These are phyloP conservation scores for Papilio glaucus DNA, from an alignment of 1,140 invertebrate genomes.

Conservation along the genomic window DNA sequence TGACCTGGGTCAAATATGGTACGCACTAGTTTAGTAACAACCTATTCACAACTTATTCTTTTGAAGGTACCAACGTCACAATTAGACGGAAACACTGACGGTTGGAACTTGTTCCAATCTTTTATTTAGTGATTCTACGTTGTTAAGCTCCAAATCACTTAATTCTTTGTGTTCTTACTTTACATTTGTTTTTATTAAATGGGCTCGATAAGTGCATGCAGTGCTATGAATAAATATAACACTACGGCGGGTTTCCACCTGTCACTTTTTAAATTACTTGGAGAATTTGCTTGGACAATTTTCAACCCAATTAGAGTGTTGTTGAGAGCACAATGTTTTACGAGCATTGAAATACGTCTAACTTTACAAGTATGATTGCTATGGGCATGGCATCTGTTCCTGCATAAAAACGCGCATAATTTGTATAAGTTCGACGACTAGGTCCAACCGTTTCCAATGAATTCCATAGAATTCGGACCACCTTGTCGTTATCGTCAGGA, in stretches of 20 bases:
- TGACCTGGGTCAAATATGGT: too few relatives aligned
- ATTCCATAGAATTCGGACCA: conserved; percentile 13
- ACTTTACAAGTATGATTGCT: background rate
- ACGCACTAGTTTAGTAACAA: too few relatives aligned
- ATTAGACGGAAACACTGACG: too few relatives aligned
- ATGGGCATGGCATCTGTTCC: background rate
- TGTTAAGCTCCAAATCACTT: too few relatives aligned
- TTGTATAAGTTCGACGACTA: conserved; percentile 10
- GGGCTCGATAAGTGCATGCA: too few relatives aligned
- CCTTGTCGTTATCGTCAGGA: background rate
- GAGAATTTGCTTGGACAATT: background rate
- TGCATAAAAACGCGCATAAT: background rate
- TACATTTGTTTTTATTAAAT: too few relatives aligned
- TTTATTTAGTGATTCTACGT: too few relatives aligned
- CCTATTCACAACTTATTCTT: too few relatives aligned
- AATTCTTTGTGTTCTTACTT: too few relatives aligned
- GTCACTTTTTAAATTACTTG: background rate
- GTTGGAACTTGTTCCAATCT: too few relatives aligned
- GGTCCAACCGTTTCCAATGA: background rate
- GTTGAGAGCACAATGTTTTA: background rate
- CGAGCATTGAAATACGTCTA: background rate
- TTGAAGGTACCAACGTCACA: too few relatives aligned
- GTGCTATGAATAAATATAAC: too few relatives aligned
- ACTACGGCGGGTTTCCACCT: background rate
- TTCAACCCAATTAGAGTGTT: background rate